Conservation (phyloP, 2,888 invertebrate species). For the Patella pellucida region DNA sequence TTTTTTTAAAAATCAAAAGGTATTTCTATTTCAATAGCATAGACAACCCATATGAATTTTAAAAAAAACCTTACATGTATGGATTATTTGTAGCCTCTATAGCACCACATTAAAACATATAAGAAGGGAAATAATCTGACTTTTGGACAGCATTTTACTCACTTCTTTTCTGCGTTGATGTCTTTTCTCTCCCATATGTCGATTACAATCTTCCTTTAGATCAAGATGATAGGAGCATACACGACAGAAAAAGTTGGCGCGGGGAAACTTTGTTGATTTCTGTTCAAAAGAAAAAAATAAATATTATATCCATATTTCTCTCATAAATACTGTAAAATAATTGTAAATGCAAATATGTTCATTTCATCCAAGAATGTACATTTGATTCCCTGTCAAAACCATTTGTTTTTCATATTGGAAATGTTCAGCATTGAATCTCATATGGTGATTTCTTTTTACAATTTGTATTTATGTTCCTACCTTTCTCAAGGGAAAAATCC, state of each 20-base stretch:
- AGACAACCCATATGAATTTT: too few species aligned
- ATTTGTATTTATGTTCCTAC: constrained; percentile 28
- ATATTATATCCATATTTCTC: too few species aligned
- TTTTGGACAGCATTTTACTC: neutral
- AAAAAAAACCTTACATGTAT: too few species aligned
- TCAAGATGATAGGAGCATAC: constrained; percentile 71
- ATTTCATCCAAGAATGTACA: neutral
- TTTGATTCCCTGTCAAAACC: neutral
- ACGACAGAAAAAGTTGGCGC: constrained; percentile 69
- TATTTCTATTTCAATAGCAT: too few species aligned
- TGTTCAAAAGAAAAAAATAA: constrained; percentile 26
- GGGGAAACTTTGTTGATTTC: constrained; percentile 64
- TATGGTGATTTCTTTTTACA: too few species aligned
- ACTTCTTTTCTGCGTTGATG: constrained; percentile 66
- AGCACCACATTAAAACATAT: too few species aligned
- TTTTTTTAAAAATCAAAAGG: too few species aligned
- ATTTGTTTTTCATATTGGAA: neutral
- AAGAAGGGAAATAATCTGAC: too few species aligned
- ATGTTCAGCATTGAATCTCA: too few species aligned
- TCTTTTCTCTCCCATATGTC: constrained; percentile 64
- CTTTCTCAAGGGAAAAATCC: constrained; percentile 58
- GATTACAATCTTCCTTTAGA: constrained; percentile 55
- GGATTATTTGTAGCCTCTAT: too few species aligned
- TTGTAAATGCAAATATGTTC: neutral
- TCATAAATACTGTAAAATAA: neutral